Conservation (phyloP, 2,113 vertebrate genomes). For the Trichomycterus rosablanca region DNA sequence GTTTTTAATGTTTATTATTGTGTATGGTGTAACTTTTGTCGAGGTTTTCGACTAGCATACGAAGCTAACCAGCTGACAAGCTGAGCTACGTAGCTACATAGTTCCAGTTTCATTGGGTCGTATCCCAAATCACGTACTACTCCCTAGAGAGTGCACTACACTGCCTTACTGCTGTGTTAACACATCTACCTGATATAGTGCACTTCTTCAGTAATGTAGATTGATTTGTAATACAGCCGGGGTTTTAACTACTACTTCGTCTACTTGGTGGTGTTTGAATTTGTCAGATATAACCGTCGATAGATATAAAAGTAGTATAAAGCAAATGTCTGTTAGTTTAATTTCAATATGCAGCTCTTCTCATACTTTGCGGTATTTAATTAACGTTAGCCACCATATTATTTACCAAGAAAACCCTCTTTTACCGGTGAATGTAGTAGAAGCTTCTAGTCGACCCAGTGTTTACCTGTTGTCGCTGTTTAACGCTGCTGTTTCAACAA, state of each 20-base stretch:
- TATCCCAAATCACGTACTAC: neutral
- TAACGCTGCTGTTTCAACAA: neutral
- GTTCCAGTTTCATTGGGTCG: neutral
- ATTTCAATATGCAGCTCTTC: no score
- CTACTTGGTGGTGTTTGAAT: no score
- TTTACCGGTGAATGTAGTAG: neutral
- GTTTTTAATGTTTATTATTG: no score
- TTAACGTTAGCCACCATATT: no score
- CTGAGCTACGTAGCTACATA: constrained; percentile 2
- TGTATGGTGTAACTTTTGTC: neutral
- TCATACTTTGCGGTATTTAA: no score
- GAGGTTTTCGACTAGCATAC: constrained; percentile 8
- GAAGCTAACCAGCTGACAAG: constrained; percentile 26
- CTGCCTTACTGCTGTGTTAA: neutral
- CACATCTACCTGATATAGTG: neutral
- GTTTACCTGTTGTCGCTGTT: constrained; percentile 4
- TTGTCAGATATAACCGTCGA: no score
- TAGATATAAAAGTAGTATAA: no score
- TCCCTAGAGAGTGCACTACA: neutral
- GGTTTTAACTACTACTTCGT: neutral
- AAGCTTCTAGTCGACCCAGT: constrained; percentile 22
- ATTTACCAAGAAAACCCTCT: no score
- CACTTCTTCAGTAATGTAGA: neutral
- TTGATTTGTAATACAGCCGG: neutral
- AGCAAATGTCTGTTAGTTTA: no score